Conservation (phyloP, 1,140 invertebrate species). For the Caerostris darwini region DNA sequence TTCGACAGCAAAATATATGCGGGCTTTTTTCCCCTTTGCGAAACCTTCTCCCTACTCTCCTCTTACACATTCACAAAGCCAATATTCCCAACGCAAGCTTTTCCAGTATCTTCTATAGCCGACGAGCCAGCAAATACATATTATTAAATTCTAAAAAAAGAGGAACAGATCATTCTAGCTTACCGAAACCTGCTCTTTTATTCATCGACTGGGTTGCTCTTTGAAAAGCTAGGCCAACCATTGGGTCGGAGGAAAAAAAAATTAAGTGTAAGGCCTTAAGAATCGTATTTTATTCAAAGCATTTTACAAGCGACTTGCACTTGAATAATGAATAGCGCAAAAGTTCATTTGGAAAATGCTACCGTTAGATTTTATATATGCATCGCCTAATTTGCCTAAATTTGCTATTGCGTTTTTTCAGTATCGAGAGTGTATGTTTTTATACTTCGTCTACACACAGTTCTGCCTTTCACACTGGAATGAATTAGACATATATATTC, state of each 20-base stretch:
- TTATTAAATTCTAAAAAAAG: constrained; percentile 77
- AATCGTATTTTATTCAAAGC: constrained; percentile 76
- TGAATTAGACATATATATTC: constrained; percentile 37
- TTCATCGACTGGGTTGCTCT: constrained; percentile 68
- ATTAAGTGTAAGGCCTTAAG: constrained; percentile 58
- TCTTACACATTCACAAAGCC: constrained; percentile 69
- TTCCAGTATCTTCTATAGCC: constrained; percentile 10
- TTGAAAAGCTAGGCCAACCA: constrained; percentile 40
- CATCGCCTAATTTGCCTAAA: constrained; percentile 60
- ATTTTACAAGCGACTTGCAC: constrained; percentile 48
- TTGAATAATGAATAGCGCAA: constrained; percentile 71
- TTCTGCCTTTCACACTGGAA: not conserved
- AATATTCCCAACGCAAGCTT: constrained; percentile 61
- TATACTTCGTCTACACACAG: not conserved
- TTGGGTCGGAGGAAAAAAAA: constrained; percentile 33
- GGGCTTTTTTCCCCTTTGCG: constrained; percentile 29
- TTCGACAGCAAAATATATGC: constrained; percentile 66
- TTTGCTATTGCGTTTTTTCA: constrained; percentile 54
- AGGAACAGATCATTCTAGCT: constrained; percentile 70
- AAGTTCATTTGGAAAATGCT: constrained; percentile 60
- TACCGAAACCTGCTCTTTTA: constrained; percentile 76
- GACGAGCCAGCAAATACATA: constrained; percentile 66
- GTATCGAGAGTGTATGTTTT: constrained; percentile 27
- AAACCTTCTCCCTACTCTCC: constrained; percentile 36
- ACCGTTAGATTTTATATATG: constrained; percentile 48